These are phyloP conservation scores for Tautogolabrus adspersus DNA, from an alignment of 2,113 vertebrate species.

Conservation along the genomic window DNA sequence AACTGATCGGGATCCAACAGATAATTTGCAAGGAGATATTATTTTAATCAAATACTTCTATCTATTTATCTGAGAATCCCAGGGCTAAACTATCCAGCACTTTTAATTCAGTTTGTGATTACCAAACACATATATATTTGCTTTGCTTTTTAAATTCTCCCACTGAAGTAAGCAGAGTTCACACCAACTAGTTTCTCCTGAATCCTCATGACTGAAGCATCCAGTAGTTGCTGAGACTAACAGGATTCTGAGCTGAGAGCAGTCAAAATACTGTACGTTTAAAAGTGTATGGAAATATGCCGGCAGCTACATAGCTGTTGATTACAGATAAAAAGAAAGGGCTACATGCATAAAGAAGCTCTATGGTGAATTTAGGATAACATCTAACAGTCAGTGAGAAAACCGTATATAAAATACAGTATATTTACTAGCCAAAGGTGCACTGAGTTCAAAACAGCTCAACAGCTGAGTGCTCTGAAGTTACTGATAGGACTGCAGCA, in stretches of 20 bases:
- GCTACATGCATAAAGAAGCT: constrained; percentile 27
- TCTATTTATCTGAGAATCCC: background rate
- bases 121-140: background rate
- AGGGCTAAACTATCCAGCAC: background rate
- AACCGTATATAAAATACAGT: constrained; percentile 41
- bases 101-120: background rate
- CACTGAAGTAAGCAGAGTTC: background rate
- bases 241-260: background rate
- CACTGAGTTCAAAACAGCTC: constrained; percentile 50
- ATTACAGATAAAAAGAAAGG: constrained; percentile 44
- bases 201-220: constrained; percentile 3
- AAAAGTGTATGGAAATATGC: constrained; percentile 24
- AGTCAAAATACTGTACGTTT: constrained; percentile 8
- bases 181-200: constrained; percentile 4
- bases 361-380: constrained; percentile 49
- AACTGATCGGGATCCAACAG: background rate
- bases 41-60: background rate
- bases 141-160: background rate
- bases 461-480: constrained; percentile 57
- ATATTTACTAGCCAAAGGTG: constrained; percentile 43
- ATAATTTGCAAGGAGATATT: background rate
- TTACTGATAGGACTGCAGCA: constrained; percentile 53
- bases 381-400: constrained; percentile 46
- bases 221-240: constrained; percentile 6
- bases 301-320: constrained; percentile 45